Conservation (phyloP, 1,140 invertebrate species). For the Uloborus diversus region DNA sequence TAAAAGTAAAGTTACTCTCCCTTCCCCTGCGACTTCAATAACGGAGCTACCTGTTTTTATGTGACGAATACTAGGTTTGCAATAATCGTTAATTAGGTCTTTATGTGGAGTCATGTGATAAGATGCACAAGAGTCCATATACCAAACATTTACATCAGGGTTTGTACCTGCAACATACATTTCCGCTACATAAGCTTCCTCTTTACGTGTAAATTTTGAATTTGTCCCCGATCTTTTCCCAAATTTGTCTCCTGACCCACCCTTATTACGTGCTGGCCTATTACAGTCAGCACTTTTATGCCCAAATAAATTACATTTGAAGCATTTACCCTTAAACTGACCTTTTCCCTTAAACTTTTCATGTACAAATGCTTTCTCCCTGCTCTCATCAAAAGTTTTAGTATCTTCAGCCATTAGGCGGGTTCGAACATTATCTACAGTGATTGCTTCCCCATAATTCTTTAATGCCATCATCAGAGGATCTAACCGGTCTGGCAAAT, state of each 20-base stretch:
- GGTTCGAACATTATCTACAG: not conserved
- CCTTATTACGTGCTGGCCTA: not conserved
- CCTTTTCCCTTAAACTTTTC: not conserved
- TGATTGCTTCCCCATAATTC: slow-evolving; percentile 12
- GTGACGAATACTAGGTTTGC: not conserved
- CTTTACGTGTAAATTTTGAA: not conserved
- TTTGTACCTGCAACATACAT: not conserved
- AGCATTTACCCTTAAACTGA: slow-evolving; percentile 9
- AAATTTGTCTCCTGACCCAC: not conserved
- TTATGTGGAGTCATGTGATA: slow-evolving; percentile 1
- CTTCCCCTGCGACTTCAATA: not conserved
- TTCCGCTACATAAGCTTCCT: not conserved
- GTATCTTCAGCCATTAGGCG: slow-evolving; percentile 15
- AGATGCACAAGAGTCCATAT: slow-evolving; percentile 1
- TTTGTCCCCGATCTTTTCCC: not conserved
- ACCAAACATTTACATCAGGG: not conserved
- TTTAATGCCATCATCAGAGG: slow-evolving; percentile 15
- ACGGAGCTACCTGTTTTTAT: no score
- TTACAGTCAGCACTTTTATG: slow-evolving; percentile 4
- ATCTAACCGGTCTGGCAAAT: slow-evolving; percentile 8
- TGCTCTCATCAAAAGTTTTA: not conserved
- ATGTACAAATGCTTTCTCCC: not conserved
- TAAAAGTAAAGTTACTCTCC: not conserved
- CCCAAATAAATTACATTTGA: slow-evolving; percentile 5
- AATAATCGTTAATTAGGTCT: not conserved